Evolutionary conservation across 2,113 vertebrate genomes (phyloP), one percentile per base, ranked within the genome.

Genomic region (Bos taurus): DNA sequence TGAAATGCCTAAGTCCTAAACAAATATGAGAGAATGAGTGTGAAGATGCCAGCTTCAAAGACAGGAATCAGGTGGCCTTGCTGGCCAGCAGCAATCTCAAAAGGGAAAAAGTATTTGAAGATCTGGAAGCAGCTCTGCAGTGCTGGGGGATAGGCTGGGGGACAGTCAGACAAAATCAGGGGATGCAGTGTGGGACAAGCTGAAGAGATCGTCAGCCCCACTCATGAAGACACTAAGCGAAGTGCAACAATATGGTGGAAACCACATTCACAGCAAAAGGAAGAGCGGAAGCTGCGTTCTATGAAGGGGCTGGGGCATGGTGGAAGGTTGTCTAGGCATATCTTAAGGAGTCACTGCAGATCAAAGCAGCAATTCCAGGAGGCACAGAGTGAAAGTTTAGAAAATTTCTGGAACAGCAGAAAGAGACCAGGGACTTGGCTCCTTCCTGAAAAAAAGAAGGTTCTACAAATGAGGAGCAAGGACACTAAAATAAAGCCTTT

Each of bases 321-420:
- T 28, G 16, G 21, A 48, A 13, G 21, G 50, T 25, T n/a, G 28
- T 67, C 21, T 80, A 59, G 25, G 40, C 25, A 9, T 59, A 92
- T 30, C n/a, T 56, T 90, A n/a, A 82, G 14, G 56, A 91, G 25
- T 86, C 56, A 78, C 28, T 82, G 82, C 84, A 62, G 85, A 83
- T 30, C 64, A 89, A 95, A 82, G 93, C 52, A 97, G 54, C 25
- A 97, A 80, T 84, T 52, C 71, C n/a, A 80, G 4, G 48, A 97
- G 84, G 77, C 43, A 94, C 19, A 43, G 4, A 4, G 52, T 90
- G 78, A 48, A 87, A 17, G 30, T 33, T 94, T 52, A 92, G 36
- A 80, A 90, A 56, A n/a, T 83, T 83, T 88, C 56, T 84, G 48
- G 16, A 89, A 11, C 7, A 57, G 71, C 52, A 95, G 43, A 67